phyloP scores from a whole-genome alignment of 2,797 vertebrate genomes.

The Sebastes paucispinis region DNA sequence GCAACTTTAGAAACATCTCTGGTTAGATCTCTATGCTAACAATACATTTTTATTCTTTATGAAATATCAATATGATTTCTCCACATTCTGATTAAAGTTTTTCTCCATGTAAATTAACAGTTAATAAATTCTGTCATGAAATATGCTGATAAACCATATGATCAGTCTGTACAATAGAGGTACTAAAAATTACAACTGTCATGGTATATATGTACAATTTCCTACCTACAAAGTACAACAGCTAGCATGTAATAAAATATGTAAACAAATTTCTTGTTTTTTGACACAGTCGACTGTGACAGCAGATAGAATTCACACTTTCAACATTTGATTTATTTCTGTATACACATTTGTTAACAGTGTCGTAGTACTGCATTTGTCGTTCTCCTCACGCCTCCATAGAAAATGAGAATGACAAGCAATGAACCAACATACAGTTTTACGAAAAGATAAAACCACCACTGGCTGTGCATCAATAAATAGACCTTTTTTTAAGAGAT shows the following conservation, averaged over 20 bases:
- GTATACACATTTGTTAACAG: constrained; percentile 86
- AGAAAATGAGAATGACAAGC: constrained; percentile 84
- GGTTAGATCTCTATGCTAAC: constrained; percentile 96
- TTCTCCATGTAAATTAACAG: constrained; percentile 78
- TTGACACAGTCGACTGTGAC: constrained; percentile 87
- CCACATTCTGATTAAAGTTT: constrained; percentile 80
- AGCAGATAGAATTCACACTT: constrained; percentile 86
- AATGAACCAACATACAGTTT: constrained; percentile 82
- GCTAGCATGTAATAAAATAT: constrained; percentile 89
- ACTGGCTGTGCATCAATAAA: constrained; percentile 71
- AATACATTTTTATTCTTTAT: constrained; percentile 86
- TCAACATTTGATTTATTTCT: constrained; percentile 86
- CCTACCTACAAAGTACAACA: constrained; percentile 87
- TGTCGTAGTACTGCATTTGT: constrained; percentile 83
- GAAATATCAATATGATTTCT: constrained; percentile 85
- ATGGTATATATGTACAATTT: constrained; percentile 85
- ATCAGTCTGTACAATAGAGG: constrained; percentile 86
- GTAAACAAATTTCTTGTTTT: constrained; percentile 85
- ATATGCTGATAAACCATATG: constrained; percentile 82
- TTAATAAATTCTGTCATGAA: constrained; percentile 80
- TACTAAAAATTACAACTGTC: constrained; percentile 87
- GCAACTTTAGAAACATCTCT: constrained; percentile 96
- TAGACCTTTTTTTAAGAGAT: constrained; percentile 50
- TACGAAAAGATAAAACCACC: constrained; percentile 78
- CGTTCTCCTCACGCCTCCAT: constrained; percentile 80